Percentiles rank a stretch among this genome's conserved stretches.
Conservation (phyloP, 1,140 invertebrate genomes). For the Forficula auricularia region DNA sequence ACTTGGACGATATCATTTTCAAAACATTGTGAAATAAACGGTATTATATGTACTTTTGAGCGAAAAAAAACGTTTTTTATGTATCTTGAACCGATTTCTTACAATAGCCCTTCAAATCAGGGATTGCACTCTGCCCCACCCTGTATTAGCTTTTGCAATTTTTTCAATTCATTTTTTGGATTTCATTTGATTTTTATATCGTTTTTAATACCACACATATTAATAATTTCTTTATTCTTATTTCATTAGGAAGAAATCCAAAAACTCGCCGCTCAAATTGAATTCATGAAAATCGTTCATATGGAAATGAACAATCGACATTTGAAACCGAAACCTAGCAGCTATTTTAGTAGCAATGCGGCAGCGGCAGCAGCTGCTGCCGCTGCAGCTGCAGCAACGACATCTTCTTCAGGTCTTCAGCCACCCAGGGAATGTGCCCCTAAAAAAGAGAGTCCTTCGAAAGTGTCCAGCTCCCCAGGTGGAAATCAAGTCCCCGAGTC, state of each 20-base stretch:
- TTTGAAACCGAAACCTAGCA: conserved; percentile 60
- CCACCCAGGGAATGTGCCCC: conserved; percentile 21
- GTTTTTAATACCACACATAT: too few relatives aligned
- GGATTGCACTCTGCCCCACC: too few relatives aligned
- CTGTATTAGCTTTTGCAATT: too few relatives aligned
- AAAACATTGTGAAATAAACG: too few relatives aligned
- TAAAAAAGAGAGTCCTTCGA: conserved; percentile 16
- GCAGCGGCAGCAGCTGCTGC: conserved; percentile 25
- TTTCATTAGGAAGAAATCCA: conserved; percentile 79
- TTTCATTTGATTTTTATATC: too few relatives aligned
- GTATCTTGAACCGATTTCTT: too few relatives aligned
- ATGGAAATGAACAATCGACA: conserved; percentile 84
- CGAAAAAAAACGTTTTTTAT: too few relatives aligned
- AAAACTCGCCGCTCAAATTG: conserved; percentile 74
- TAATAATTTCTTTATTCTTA: too few relatives aligned
- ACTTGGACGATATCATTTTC: too few relatives aligned
- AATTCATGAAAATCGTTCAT: conserved; percentile 81
- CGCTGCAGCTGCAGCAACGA: conserved; percentile 26
- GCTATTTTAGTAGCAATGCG: conserved; percentile 46
- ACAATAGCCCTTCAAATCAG: too few relatives aligned
- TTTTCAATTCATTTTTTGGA: too few relatives aligned
- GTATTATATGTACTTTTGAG: too few relatives aligned
- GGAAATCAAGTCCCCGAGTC: not conserved
- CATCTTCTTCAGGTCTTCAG: conserved; percentile 20
- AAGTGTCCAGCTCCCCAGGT: not conserved